These are phyloP conservation scores for Cromileptes altivelis DNA, from an alignment of 2,113 vertebrate species.

Conservation along the genomic window DNA sequence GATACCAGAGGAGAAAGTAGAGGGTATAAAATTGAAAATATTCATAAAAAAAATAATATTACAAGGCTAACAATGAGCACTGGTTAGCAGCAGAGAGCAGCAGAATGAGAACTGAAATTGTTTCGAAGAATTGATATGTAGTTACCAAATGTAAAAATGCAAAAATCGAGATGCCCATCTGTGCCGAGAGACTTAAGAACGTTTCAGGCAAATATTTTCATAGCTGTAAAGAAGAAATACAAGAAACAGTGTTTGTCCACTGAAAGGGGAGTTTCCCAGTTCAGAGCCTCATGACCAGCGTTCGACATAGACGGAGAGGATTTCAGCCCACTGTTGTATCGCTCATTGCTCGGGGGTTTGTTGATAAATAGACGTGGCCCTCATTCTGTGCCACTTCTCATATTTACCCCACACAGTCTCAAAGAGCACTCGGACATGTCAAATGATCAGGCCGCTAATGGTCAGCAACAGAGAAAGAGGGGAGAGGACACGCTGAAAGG, in stretches of 20 bases:
- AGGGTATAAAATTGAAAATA: too few species aligned
- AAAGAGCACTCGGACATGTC: constrained; percentile 73
- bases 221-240: neutral
- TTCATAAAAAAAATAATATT: too few species aligned
- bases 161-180: neutral
- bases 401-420: constrained; percentile 70
- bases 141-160: neutral
- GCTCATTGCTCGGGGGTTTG: constrained; percentile 51
- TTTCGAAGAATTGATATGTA: too few species aligned
- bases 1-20: too few species aligned
- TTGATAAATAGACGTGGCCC: constrained; percentile 67
- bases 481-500: constrained; percentile 69
- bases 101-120: too few species aligned
- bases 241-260: neutral
- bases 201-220: neutral
- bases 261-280: constrained; percentile 29
- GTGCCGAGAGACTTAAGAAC: neutral
- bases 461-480: constrained; percentile 63
- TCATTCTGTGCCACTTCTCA: constrained; percentile 51
- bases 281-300: constrained; percentile 2
- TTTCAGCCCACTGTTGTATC: constrained; percentile 42
- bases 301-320: constrained; percentile 49
- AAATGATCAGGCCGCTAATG: constrained; percentile 71
- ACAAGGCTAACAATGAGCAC: too few species aligned
- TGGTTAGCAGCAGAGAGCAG: too few species aligned